phyloP scores from a whole-genome alignment of 2,113 vertebrate genomes.

The Acrocephalus kingi region DNA sequence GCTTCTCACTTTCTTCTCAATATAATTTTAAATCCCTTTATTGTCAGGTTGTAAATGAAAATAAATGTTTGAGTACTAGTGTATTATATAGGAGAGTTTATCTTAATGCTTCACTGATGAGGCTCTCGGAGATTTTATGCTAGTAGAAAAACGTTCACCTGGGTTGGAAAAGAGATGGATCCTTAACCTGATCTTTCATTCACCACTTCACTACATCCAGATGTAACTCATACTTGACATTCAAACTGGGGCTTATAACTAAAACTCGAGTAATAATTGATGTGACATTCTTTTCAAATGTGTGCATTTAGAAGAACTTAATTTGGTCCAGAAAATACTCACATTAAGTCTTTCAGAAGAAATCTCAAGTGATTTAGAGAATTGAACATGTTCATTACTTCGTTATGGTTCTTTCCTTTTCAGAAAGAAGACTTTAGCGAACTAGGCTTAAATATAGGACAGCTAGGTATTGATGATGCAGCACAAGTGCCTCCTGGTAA shows the following conservation, averaged over 20 bases:
- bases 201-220: background rate
- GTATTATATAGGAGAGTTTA: background rate
- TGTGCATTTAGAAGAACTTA: background rate
- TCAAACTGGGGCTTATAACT: background rate
- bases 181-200: background rate
- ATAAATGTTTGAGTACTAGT: background rate
- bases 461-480: conserved; percentile 93
- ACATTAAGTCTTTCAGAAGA: background rate
- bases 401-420: conserved; percentile 46
- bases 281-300: background rate
- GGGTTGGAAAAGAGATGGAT: background rate
- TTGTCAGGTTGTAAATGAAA: background rate
- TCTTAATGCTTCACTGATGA: background rate
- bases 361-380: background rate
- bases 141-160: background rate
- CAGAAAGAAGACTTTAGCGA: conserved; percentile 89
- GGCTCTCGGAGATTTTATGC: background rate
- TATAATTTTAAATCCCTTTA: background rate
- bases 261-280: background rate
- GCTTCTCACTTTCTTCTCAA: background rate
- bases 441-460: conserved; percentile 84
- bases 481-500: conserved; percentile 89
- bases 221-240: background rate
- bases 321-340: background rate
- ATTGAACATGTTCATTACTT: background rate